A percentile compares a stretch with the other conserved stretches of the same genome.
Evolutionary conservation across 2,113 vertebrate species (phyloP).

Genomic region (Tylochromis polylepis): DNA sequence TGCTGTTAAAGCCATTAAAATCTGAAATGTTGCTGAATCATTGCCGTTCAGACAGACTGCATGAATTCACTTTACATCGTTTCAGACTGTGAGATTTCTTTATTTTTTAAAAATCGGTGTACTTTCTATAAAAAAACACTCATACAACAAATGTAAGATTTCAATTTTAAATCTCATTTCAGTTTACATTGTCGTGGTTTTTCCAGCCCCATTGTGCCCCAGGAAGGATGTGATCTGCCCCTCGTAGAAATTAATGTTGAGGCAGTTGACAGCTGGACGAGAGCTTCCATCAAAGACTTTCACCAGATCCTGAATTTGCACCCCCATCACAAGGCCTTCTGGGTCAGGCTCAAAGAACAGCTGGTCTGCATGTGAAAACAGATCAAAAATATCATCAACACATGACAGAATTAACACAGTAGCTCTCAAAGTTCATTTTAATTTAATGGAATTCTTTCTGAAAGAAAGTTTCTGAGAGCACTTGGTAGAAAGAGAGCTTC

Average conservation of each 20-base stretch:
- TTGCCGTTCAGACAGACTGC: not conserved
- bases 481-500: not conserved
- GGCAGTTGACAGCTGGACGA: slow-evolving; percentile 74
- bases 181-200: slow-evolving; percentile 75
- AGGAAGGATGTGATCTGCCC: slow-evolving; percentile 79
- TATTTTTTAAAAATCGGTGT: not conserved
- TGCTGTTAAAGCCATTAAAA: not conserved
- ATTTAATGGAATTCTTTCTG: not conserved
- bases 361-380: slow-evolving; percentile 64
- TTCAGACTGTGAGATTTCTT: not conserved
- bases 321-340: slow-evolving; percentile 78
- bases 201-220: slow-evolving; percentile 79
- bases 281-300: slow-evolving; percentile 76
- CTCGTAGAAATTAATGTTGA: slow-evolving; percentile 77
- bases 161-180: not conserved
- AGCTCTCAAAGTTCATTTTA: not conserved
- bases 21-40: not conserved
- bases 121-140: not conserved
- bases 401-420: not conserved
- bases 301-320: slow-evolving; percentile 86
- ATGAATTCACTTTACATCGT: not conserved
- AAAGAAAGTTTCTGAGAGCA: not conserved
- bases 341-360: slow-evolving; percentile 87
- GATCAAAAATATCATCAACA: not conserved
- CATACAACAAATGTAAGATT: not conserved